Evolutionary conservation across 2,113 vertebrate species (phyloP).

Genomic region (Motacilla alba): DNA sequence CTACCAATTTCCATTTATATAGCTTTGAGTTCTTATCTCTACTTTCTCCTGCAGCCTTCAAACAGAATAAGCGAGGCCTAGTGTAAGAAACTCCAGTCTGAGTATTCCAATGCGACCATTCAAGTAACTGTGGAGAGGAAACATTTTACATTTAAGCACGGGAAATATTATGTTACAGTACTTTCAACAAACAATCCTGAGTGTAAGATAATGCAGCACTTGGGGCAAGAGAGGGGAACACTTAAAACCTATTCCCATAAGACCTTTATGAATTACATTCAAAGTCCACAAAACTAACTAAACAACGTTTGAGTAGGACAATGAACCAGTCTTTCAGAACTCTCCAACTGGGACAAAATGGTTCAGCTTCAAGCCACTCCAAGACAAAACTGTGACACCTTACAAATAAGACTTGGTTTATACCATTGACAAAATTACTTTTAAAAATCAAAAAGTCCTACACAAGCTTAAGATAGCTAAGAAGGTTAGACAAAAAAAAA

Average conservation of each 20-base stretch:
- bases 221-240: background rate
- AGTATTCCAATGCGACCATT: background rate
- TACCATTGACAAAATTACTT: background rate
- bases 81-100: background rate
- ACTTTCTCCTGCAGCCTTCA: background rate
- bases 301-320: background rate
- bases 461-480: background rate
- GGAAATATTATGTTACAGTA: background rate
- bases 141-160: background rate
- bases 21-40: background rate
- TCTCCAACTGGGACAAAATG: background rate
- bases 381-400: background rate
- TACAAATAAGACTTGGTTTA: background rate
- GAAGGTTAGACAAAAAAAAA: background rate
- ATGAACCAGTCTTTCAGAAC: background rate
- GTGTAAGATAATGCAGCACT: background rate
- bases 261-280: background rate
- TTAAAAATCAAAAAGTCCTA: background rate
- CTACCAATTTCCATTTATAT: background rate
- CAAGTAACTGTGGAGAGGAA: background rate
- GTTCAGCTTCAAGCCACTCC: background rate
- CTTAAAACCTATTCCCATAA: background rate
- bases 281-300: background rate
- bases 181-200: background rate
- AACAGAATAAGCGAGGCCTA: background rate